Evolutionary conservation across 2,113 vertebrate species (phyloP).

Genomic region (Phoxinus phoxinus): DNA sequence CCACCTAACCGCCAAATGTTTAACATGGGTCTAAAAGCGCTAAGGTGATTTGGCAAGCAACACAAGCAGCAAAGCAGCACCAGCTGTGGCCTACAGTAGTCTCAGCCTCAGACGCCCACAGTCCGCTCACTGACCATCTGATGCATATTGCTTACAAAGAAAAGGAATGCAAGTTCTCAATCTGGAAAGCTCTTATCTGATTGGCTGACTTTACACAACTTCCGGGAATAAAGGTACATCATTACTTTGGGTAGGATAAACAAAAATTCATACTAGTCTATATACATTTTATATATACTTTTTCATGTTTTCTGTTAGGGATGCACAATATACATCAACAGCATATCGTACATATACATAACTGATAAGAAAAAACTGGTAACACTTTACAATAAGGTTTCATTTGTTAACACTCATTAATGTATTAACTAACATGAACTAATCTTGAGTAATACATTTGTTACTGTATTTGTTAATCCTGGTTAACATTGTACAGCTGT

Average conservation of each 20-base stretch:
- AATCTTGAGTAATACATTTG: too few species aligned
- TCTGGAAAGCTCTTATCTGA: neutral
- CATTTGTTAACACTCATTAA: too few species aligned
- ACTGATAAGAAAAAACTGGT: too few species aligned
- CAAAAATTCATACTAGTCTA: neutral
- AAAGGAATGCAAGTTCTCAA: neutral
- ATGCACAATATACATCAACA: neutral
- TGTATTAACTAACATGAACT: too few species aligned
- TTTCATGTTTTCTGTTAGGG: neutral
- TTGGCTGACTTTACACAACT: neutral
- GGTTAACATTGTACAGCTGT: too few species aligned
- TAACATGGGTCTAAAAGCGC: conserved; percentile 13
- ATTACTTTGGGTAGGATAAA: neutral
- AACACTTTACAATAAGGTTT: too few species aligned
- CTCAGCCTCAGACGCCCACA: conserved; percentile 7
- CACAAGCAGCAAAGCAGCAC: neutral
- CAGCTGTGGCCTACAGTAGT: neutral
- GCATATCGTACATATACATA: neutral
- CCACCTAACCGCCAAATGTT: conserved; percentile 27
- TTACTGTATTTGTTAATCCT: too few species aligned
- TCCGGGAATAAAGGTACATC: neutral
- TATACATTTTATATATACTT: neutral
- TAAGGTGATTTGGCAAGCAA: neutral
- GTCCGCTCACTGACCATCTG: conserved; percentile 4
- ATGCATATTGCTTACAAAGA: neutral